Evolutionary conservation across 2,113 vertebrate genomes (phyloP).

Genomic region (Zeus faber): DNA sequence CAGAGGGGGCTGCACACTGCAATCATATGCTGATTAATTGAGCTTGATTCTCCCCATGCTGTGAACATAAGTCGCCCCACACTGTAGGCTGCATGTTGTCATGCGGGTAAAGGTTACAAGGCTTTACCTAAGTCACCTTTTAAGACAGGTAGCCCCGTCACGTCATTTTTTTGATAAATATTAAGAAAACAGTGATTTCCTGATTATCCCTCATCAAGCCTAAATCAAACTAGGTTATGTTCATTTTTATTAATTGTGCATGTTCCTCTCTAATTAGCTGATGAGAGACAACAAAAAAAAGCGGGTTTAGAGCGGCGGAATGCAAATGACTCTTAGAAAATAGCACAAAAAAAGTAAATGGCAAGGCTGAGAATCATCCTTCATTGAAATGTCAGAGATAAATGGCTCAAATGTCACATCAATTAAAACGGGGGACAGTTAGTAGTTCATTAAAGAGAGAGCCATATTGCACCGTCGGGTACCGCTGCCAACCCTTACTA

Average conservation of each 20-base stretch:
- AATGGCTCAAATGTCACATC: conserved; percentile 80
- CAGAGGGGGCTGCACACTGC: conserved; percentile 78
- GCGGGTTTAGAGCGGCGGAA: conserved; percentile 72
- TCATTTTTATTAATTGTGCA: conserved; percentile 75
- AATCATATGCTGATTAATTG: conserved; percentile 79
- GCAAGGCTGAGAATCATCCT: conserved; percentile 76
- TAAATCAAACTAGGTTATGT: conserved; percentile 76
- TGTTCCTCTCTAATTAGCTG: conserved; percentile 77
- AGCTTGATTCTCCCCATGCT: conserved; percentile 75
- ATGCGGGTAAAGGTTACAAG: conserved; percentile 71
- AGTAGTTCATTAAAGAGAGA: conserved; percentile 80
- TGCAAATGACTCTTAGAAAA: conserved; percentile 77
- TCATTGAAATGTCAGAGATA: conserved; percentile 81
- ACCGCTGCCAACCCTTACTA: conserved; percentile 78
- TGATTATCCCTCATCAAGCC: conserved; percentile 69
- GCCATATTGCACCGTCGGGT: conserved; percentile 79
- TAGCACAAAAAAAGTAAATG: conserved; percentile 76
- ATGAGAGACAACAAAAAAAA: conserved; percentile 76
- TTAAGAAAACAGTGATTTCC: conserved; percentile 68
- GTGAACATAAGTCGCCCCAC: conserved; percentile 75
- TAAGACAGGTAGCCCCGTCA: conserved; percentile 68
- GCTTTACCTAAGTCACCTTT: conserved; percentile 70
- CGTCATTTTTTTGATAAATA: conserved; percentile 63
- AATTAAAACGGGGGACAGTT: conserved; percentile 80
- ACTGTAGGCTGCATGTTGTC: conserved; percentile 73